A percentile compares a stretch with the other conserved stretches of the same genome.
phyloP scores from a whole-genome alignment of 2,113 vertebrate species.

The Actenoides hombroni region DNA sequence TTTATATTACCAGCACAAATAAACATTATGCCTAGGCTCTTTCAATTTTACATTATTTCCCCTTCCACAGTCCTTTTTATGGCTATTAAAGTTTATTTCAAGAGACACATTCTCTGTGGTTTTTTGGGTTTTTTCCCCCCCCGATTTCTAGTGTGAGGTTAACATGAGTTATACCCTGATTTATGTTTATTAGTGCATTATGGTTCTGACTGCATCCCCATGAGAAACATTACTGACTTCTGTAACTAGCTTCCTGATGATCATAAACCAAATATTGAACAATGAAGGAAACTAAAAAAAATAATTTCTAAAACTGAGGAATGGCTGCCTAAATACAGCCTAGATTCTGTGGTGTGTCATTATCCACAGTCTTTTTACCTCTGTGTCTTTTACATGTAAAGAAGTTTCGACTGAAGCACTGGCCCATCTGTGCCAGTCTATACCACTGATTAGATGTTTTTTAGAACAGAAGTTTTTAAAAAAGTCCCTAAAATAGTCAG shows the following conservation, averaged over 20 bases:
- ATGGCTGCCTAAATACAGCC: not conserved
- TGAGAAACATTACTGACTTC: conserved; percentile 58
- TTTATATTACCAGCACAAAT: conserved; percentile 25
- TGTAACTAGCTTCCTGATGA: conserved; percentile 30
- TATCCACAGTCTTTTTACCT: not conserved
- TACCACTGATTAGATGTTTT: not conserved
- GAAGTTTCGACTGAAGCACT: not conserved
- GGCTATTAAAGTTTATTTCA: conserved; percentile 72
- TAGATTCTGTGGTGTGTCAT: not conserved
- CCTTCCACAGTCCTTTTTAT: conserved; percentile 60
- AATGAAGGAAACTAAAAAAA: conserved; percentile 24
- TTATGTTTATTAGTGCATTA: conserved; percentile 59
- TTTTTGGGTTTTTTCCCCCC: not conserved
- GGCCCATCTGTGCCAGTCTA: not conserved
- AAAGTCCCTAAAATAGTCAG: not conserved
- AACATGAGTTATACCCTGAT: conserved; percentile 65
- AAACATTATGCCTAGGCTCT: conserved; percentile 5
- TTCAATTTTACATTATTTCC: conserved; percentile 53
- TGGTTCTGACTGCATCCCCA: conserved; percentile 63
- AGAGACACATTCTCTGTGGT: conserved; percentile 49
- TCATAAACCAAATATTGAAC: conserved; percentile 76
- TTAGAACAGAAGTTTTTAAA: not conserved
- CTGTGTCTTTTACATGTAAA: not conserved
- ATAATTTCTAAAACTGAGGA: conserved; percentile 8
- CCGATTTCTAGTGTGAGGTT: conserved; percentile 62